These are phyloP conservation scores for Corynorhinus townsendii DNA, from an alignment of 2,113 vertebrate genomes.

Conservation along the genomic window DNA sequence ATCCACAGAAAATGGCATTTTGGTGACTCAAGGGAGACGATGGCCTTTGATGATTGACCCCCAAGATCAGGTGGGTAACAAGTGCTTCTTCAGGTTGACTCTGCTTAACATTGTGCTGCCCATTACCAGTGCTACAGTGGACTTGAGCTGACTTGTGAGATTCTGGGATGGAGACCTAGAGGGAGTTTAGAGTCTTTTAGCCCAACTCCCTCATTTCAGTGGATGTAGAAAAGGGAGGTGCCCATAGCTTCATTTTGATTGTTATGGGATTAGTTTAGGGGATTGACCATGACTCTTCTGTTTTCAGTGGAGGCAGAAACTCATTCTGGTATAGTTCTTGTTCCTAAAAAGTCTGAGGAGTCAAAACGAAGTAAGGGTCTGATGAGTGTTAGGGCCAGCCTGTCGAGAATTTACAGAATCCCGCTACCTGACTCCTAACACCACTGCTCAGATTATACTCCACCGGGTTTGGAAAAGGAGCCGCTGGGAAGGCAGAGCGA, in stretches of 20 bases:
- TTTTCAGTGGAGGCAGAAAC: not conserved
- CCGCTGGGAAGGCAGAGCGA: not conserved
- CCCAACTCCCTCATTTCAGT: not conserved
- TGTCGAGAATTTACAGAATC: not conserved
- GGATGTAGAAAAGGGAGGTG: not conserved
- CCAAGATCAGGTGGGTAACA: conserved; percentile 85
- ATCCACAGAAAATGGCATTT: conserved; percentile 89
- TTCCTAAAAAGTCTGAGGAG: not conserved
- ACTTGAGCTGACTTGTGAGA: not conserved
- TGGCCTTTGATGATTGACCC: conserved; percentile 93
- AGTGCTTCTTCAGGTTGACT: not conserved
- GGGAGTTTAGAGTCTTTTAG: not conserved
- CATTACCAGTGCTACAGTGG: not conserved
- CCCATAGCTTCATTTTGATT: not conserved
- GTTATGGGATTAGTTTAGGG: not conserved
- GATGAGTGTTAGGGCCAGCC: not conserved
- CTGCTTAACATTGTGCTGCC: not conserved
- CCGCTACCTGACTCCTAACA: not conserved
- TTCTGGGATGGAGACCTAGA: not conserved
- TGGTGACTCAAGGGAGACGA: conserved; percentile 85
- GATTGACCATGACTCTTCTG: not conserved
- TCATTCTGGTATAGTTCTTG: not conserved
- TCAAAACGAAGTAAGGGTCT: not conserved
- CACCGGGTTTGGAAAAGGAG: not conserved
- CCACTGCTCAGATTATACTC: not conserved